Evolutionary conservation across 92 coral and sea anemone species (phyloP).

Genomic region (Epizoanthus fatuus): DNA sequence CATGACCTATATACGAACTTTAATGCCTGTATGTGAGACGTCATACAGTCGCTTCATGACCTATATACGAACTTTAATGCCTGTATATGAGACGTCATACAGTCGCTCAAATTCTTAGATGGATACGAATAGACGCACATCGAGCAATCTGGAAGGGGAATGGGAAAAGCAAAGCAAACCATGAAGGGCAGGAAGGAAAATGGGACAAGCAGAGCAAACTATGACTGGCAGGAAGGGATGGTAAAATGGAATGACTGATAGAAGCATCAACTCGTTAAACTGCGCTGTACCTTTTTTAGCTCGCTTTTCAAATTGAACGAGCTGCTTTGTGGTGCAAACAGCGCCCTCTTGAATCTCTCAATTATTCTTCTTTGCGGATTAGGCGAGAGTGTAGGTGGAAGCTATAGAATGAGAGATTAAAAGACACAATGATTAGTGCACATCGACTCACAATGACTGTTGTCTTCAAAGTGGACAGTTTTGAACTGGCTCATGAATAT

Average conservation of each 20-base stretch:
- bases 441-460: not conserved
- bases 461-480: not conserved
- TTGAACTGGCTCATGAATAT: not conserved
- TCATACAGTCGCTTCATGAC: too few species aligned
- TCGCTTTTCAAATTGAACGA: constrained; percentile 97
- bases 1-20: too few species aligned
- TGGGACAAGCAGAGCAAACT: not conserved
- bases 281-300: constrained; percentile 86
- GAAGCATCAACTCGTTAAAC: not conserved
- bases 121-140: too few species aligned
- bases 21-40: too few species aligned
- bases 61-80: too few species aligned
- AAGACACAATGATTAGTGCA: not conserved
- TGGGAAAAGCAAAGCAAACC: too few species aligned
- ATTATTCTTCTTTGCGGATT: constrained; percentile 95
- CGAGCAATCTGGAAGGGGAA: not conserved
- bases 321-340: constrained; percentile 96
- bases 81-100: too few species aligned
- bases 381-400: constrained; percentile 91
- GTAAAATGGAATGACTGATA: not conserved
- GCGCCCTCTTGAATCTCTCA: constrained; percentile 93
- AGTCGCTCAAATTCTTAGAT: too few species aligned
- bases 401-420: constrained; percentile 51
- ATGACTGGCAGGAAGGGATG: not conserved
- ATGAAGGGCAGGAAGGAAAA: not conserved